Evolutionary conservation across 2,888 invertebrate species (phyloP), one percentile per base, ranked within the genome.

Genomic region (Acleris emargana): DNA sequence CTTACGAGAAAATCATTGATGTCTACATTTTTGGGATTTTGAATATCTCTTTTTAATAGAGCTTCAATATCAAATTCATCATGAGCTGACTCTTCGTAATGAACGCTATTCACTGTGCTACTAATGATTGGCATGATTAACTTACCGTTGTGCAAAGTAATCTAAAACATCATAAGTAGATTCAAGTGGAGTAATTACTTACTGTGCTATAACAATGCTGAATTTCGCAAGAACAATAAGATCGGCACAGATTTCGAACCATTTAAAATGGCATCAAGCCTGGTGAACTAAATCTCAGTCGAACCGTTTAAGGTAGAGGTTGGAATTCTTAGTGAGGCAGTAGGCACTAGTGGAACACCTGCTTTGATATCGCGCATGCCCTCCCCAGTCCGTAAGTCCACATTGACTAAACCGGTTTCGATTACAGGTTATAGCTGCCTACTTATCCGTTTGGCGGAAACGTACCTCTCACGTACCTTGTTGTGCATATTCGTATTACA

Each of bases 381-480:
- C 86, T 88, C 87, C 80, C 83, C 84, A 78, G 83, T 79, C 81
- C 85, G 89, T 89, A 87, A 89, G 86, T 88, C 88, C 87, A 88
- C 90, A 86, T 89, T 86, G 87, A 84, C 80, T 73, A 86, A 91
- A 92, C 91, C 91, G 91, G 91, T 92, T 92, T 80, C 82, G 86
- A 89, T 90, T 91, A 89, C 92, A 83, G 91, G 92, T 91, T 91
- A 88, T 91, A 85, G 82, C 88, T 85, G 81, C 88, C 86, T 85
- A 88, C 88, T 87, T 88, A 87, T 88, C 83, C 86, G 86, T 90
- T 89, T 89, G 89, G 89, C 91, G 91, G 90, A 91, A 91, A 91
- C 88, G 83, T 86, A 88, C 84, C 83, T 86, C 80, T 81, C 81
- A 79, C 80, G 79, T 83, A 77, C 75, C 76, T 80, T 76, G 79